phyloP scores from a whole-genome alignment of 2,888 invertebrate species.

The Volucella bombylans region DNA sequence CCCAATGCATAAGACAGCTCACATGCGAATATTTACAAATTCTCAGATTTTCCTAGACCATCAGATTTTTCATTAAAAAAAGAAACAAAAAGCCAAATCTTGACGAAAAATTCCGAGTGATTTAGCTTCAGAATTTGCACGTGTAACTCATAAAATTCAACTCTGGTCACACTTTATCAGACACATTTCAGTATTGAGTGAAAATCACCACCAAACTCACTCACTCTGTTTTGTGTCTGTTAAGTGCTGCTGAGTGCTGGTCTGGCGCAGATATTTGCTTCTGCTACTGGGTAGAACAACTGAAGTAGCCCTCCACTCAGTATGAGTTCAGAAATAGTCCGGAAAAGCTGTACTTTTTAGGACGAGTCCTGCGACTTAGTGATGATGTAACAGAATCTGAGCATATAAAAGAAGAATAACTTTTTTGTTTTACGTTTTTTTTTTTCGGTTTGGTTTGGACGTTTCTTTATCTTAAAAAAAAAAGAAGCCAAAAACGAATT shows the following conservation, averaged over 20 bases:
- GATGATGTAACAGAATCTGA: slow-evolving; percentile 68
- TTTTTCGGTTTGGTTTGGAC: slow-evolving; percentile 29
- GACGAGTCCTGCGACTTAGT: slow-evolving; percentile 30
- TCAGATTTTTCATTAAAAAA: too few species aligned
- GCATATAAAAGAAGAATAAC: slow-evolving; percentile 19
- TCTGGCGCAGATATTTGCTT: too few species aligned
- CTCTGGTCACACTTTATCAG: not conserved
- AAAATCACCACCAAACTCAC: slow-evolving; percentile 4
- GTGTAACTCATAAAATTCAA: too few species aligned
- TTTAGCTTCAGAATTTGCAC: too few species aligned
- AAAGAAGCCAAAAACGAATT: not conserved
- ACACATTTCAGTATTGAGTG: slow-evolving; percentile 1
- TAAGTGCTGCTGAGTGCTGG: too few species aligned
- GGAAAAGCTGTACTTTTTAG: slow-evolving; percentile 59
- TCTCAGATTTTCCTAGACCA: too few species aligned
- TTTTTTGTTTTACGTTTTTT: slow-evolving; percentile 34
- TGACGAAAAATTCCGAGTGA: too few species aligned
- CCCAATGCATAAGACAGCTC: too few species aligned
- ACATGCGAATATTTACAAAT: too few species aligned
- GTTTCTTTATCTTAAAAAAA: slow-evolving; percentile 1
- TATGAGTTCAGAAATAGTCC: slow-evolving; percentile 66
- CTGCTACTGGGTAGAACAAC: slow-evolving; percentile 23
- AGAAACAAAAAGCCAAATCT: too few species aligned
- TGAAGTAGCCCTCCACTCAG: slow-evolving; percentile 44
- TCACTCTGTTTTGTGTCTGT: slow-evolving; percentile 8